Evolutionary conservation across 2,113 vertebrate genomes (phyloP).

Genomic region (Carollia perspicillata): DNA sequence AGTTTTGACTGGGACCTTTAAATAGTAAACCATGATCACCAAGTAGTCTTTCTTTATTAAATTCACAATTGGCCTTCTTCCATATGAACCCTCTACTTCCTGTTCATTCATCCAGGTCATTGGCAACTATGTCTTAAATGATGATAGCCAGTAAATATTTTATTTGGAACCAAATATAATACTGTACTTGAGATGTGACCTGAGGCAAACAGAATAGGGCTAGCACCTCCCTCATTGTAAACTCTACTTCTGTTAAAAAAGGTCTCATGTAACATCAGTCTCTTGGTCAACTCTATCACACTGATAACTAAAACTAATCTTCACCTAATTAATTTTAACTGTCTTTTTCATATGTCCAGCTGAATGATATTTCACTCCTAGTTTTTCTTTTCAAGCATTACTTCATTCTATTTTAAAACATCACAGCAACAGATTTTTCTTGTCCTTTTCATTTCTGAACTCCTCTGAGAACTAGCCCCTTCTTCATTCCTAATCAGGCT

Average conservation of each 20-base stretch:
- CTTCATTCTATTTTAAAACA: background rate
- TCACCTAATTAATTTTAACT: background rate
- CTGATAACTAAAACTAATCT: background rate
- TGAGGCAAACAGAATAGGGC: background rate
- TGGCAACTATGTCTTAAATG: background rate
- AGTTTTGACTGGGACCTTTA: background rate
- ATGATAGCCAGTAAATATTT: background rate
- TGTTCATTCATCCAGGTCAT: background rate
- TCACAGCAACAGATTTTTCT: background rate
- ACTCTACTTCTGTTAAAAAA: background rate
- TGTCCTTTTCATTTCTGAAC: background rate
- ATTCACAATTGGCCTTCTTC: background rate
- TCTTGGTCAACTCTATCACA: background rate
- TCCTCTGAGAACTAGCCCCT: background rate
- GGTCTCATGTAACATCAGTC: background rate
- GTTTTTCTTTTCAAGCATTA: background rate
- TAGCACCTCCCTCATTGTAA: background rate
- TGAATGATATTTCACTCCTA: background rate
- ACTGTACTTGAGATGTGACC: background rate
- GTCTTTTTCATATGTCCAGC: background rate
- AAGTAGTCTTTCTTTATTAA: background rate
- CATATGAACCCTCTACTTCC: background rate
- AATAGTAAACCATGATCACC: background rate
- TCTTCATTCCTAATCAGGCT: background rate
- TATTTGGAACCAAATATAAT: background rate